These are phyloP conservation scores for Chironomus tentans DNA, from an alignment of 2,888 invertebrate genomes.

Conservation along the genomic window DNA sequence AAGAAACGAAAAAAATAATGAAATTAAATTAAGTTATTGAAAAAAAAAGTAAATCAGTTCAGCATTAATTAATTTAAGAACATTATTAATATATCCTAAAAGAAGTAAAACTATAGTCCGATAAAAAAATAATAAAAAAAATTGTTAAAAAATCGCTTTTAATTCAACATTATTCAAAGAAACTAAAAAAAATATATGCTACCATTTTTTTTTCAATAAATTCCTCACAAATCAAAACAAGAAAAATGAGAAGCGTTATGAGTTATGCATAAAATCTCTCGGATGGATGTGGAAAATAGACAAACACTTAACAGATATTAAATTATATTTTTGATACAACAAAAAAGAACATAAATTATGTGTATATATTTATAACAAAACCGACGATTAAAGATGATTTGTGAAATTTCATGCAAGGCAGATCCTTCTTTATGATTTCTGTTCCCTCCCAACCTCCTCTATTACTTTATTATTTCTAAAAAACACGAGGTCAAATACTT, in stretches of 20 bases:
- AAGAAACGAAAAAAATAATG: neutral
- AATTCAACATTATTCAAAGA: neutral
- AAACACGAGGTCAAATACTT: too few relatives aligned
- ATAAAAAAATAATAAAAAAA: neutral
- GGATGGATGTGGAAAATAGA: neutral
- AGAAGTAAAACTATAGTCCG: neutral
- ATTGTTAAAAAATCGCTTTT: neutral
- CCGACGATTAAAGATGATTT: too few relatives aligned
- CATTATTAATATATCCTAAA: neutral
- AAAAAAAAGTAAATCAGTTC: neutral
- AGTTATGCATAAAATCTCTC: neutral
- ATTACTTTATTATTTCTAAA: too few relatives aligned
- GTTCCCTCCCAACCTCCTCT: too few relatives aligned
- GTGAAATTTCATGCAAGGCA: too few relatives aligned
- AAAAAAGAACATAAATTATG: neutral
- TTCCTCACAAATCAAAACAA: neutral
- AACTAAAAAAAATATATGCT: neutral
- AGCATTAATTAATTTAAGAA: conserved; percentile 9
- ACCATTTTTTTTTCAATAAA: neutral
- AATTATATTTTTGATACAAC: conserved; percentile 3
- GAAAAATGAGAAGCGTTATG: neutral
- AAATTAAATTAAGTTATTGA: conserved; percentile 1
- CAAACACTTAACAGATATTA: neutral
- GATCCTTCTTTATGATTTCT: too few relatives aligned
- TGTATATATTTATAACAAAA: neutral